These are phyloP conservation scores for Lacerta bilineata DNA, from an alignment of 2,797 vertebrate species.

Conservation along the genomic window DNA sequence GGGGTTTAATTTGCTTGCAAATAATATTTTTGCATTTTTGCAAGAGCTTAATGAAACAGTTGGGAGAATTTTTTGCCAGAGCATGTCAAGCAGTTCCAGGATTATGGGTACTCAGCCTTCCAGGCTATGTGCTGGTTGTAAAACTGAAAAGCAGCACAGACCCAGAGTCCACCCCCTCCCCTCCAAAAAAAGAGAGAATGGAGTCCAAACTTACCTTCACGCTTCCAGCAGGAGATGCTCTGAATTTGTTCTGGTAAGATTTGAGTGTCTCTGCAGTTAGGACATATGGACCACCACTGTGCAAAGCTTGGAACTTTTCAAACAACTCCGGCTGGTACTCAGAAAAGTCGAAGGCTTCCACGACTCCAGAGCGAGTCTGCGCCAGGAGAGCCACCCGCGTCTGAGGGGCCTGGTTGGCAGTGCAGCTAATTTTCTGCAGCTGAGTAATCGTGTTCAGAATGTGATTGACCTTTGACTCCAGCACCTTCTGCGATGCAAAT, in stretches of 20 bases:
- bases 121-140: background rate
- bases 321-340: constrained; percentile 84
- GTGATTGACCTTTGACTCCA: constrained; percentile 85
- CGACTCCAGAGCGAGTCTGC: constrained; percentile 79
- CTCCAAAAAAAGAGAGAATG: fast-evolving
- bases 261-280: constrained; percentile 87
- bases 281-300: constrained; percentile 85
- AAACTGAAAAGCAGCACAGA: background rate
- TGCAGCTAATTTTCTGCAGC: constrained; percentile 90
- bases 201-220: constrained; percentile 86
- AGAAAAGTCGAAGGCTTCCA: constrained; percentile 88
- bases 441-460: constrained; percentile 90
- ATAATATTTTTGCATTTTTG: background rate
- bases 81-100: background rate
- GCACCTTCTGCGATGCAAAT: constrained; percentile 86
- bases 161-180: background rate
- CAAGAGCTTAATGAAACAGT: background rate
- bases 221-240: constrained; percentile 71
- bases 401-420: constrained; percentile 81
- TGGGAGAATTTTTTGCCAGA: background rate
- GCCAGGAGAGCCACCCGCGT: constrained; percentile 89
- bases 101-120: background rate
- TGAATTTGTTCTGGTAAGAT: constrained; percentile 87
- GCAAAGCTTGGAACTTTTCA: constrained; percentile 83
- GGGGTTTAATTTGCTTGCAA: background rate